These are phyloP conservation scores for Coelogynopora nodosa DNA, from an alignment of 2,888 invertebrate species.

Conservation along the genomic window DNA sequence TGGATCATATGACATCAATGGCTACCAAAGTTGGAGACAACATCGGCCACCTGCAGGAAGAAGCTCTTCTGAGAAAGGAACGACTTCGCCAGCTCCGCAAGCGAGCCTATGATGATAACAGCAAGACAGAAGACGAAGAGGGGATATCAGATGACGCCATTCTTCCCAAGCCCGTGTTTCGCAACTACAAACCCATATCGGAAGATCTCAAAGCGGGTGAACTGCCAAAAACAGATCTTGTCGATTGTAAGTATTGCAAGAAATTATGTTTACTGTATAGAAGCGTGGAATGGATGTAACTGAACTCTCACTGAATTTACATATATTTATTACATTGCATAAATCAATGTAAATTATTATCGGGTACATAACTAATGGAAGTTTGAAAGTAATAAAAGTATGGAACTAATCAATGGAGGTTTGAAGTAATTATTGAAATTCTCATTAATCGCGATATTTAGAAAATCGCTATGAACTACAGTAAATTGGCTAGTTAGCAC, in stretches of 20 bases:
- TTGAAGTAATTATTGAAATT: too few relatives aligned
- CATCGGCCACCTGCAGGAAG: neutral
- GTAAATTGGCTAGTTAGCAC: too few relatives aligned
- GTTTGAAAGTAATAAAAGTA: too few relatives aligned
- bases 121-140: neutral
- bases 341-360: neutral
- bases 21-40: neutral
- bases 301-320: too few relatives aligned
- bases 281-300: too few relatives aligned
- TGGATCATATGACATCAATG: too few relatives aligned
- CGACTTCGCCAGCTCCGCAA: neutral
- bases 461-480: too few relatives aligned
- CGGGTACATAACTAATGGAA: too few relatives aligned
- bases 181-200: constrained; percentile 36
- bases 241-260: constrained; percentile 13
- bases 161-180: constrained; percentile 37
- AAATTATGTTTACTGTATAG: too few relatives aligned
- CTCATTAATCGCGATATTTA: too few relatives aligned
- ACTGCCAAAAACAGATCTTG: constrained; percentile 14
- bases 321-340: neutral
- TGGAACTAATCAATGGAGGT: too few relatives aligned
- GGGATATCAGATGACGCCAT: neutral
- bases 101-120: neutral
- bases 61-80: constrained; percentile 4
- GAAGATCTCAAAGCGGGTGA: constrained; percentile 23